These are phyloP conservation scores for Eustalomyia histrio DNA, from an alignment of 2,888 invertebrate genomes.

Conservation along the genomic window DNA sequence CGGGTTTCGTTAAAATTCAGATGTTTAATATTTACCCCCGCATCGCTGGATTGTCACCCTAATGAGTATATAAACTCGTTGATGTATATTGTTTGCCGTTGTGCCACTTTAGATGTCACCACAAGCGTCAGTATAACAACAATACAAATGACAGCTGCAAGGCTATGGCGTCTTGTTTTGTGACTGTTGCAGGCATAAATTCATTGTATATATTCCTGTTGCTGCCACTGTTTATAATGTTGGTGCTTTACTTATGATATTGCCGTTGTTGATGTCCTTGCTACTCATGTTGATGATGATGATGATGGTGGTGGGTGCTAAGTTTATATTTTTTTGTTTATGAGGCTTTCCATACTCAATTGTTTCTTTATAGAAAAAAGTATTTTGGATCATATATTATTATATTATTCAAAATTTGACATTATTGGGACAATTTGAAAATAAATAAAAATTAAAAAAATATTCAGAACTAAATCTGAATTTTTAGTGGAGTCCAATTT, in stretches of 20 bases:
- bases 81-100: constrained; percentile 12
- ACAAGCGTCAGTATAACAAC: constrained; percentile 65
- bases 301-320: constrained; percentile 49
- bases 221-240: constrained; percentile 59
- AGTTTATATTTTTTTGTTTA: constrained; percentile 21
- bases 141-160: constrained; percentile 65
- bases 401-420: too few species aligned
- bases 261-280: constrained; percentile 50
- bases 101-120: constrained; percentile 63
- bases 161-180: constrained; percentile 63
- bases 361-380: too few species aligned
- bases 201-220: constrained; percentile 57
- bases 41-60: too few species aligned
- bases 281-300: constrained; percentile 27
- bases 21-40: too few species aligned
- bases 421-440: too few species aligned
- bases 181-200: constrained; percentile 62
- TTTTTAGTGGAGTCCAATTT: too few species aligned
- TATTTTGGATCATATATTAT: too few species aligned
- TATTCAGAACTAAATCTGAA: too few species aligned
- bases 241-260: background rate
- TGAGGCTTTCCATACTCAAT: background rate
- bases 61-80: background rate
- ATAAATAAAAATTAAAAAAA: too few species aligned
- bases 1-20: too few species aligned